A percentile compares a stretch with the other conserved stretches of the same genome.
phyloP scores from a whole-genome alignment of 2,888 invertebrate genomes.

The Spisula solida region DNA sequence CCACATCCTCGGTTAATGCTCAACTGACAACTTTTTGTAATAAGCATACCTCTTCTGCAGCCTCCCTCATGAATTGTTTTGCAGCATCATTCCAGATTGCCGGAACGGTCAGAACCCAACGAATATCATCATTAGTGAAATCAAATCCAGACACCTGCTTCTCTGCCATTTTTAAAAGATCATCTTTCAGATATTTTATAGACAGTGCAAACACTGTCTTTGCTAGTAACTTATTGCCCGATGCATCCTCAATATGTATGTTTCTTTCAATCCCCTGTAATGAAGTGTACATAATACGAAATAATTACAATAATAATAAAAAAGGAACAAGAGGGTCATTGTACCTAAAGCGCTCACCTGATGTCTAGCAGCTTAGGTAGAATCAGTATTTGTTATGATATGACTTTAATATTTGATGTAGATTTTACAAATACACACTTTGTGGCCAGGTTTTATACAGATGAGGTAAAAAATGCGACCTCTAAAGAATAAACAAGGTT shows the following conservation, averaged over 20 bases:
- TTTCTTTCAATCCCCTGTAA: conserved; percentile 27
- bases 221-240: conserved; percentile 29
- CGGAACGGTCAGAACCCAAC: conserved; percentile 44
- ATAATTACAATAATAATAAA: too few species aligned
- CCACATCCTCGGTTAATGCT: too few species aligned
- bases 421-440: too few species aligned
- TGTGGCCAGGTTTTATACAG: too few species aligned
- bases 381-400: too few species aligned
- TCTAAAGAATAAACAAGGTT: too few species aligned
- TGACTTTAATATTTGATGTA: too few species aligned
- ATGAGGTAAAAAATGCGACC: too few species aligned
- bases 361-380: too few species aligned
- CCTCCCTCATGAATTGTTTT: conserved; percentile 47
- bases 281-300: neutral
- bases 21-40: too few species aligned
- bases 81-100: conserved; percentile 47
- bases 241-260: conserved; percentile 39
- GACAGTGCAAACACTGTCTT: conserved; percentile 37
- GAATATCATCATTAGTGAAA: conserved; percentile 32
- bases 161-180: conserved; percentile 19
- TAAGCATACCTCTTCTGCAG: conserved; percentile 32
- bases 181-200: conserved; percentile 34
- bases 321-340: too few species aligned
- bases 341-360: too few species aligned
- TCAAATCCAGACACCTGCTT: neutral